Base-by-base conservation (phyloP, 1,140 invertebrate species). In the Trichonephila clavata region DNA sequence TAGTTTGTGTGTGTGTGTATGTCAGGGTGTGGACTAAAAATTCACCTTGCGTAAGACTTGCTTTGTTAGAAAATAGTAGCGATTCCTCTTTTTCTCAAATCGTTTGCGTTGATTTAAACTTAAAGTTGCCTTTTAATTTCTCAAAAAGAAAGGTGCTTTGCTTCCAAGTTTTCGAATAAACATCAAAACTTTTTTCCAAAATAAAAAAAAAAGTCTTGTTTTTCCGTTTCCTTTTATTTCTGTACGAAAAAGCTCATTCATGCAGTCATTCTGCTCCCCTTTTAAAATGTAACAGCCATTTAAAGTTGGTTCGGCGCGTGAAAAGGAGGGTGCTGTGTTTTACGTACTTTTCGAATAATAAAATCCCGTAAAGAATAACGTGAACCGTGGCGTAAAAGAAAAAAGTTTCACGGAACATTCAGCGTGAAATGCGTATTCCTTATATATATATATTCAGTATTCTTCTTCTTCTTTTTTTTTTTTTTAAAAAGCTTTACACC, bases 331-430 rank as follows among this genome's bases (percentile, higher is more conserved):
- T 27, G 18, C 27, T 24, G 2, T 77, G 71, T 77, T 77, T 77
- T 77, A 32, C 32, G 71, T 20, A 20, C 32, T 77, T 39, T 27
- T 24, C 71, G 71, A 77, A 77, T 77, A 77, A 77, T 77, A 77
- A 77, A 77, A 77, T 77, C 27, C 27, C 32, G 71, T 18, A 18
- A 18, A 77, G 71, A 77, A 77, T 77, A 16, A 32, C 27, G 71
- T 32, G 27, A 77, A 77, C 10, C 32, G 71, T 77, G 24, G 71
- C 27, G 27, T 24, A 77, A 21, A 39, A 39, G 32, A 39, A 39
- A 77, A 77, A 32, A 32, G 27, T 32, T 77, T 77, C 50, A 24
- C 57, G 83, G 32, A 84, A 84, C 83, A 84, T 84, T 59, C 43
- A 21, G 57, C 50, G 27, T 84, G 21, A 84, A 84, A 24, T 24